These are phyloP conservation scores for Bombycilla garrulus DNA, from an alignment of 2,113 vertebrate species.

Conservation along the genomic window DNA sequence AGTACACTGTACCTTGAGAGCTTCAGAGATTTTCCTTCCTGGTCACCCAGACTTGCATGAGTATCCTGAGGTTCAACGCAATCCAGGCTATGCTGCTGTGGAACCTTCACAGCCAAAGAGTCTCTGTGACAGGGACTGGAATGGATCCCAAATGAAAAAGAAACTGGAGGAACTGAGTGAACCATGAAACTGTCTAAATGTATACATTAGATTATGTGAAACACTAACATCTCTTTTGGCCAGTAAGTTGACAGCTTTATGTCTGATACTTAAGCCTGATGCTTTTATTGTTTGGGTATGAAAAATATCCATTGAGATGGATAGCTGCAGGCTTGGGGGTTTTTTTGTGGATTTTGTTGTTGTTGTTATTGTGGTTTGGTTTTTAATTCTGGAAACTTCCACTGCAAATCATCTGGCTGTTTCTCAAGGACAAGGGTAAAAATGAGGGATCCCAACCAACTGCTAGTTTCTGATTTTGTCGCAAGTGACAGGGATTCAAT, in stretches of 20 bases:
- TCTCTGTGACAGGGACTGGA: background rate
- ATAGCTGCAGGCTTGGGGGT: background rate
- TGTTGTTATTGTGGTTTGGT: background rate
- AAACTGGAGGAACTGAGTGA: background rate
- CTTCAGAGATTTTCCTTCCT: background rate
- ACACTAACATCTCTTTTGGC: constrained; percentile 44
- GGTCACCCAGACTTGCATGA: background rate
- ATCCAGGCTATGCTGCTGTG: background rate
- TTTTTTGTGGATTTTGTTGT: background rate
- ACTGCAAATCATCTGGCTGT: background rate
- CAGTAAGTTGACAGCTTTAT: constrained; percentile 41
- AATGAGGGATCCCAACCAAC: background rate
- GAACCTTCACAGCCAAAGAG: background rate
- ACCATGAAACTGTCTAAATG: constrained; percentile 34
- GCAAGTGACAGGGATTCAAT: background rate
- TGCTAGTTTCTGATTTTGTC: background rate
- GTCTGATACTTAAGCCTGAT: constrained; percentile 29
- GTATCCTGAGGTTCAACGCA: background rate
- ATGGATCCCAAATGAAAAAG: constrained; percentile 12
- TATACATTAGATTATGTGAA: constrained; percentile 35
- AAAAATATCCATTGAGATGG: constrained; percentile 4
- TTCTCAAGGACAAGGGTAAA: background rate
- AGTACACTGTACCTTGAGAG: background rate
- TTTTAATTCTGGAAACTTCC: background rate
- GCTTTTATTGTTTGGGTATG: constrained; percentile 23